Conservation (phyloP, 2,888 invertebrate genomes). For the Barypeithes pellucidus region DNA sequence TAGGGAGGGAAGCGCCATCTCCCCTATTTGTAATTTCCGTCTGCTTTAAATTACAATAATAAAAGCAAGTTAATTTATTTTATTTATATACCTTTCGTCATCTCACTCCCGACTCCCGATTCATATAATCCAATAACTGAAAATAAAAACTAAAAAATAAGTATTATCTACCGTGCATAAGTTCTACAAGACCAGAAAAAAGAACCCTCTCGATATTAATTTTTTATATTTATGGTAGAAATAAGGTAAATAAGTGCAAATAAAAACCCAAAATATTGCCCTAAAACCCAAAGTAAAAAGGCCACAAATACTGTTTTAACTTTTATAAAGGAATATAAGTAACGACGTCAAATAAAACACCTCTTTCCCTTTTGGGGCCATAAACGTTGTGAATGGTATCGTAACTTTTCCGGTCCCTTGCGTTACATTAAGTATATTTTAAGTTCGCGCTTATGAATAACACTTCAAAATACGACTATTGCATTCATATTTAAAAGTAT, state of each 20-base stretch:
- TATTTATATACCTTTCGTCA: too few relatives aligned
- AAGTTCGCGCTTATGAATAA: not conserved
- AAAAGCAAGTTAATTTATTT: too few relatives aligned
- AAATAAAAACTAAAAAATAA: too few relatives aligned
- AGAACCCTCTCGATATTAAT: too few relatives aligned
- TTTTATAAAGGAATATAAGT: constrained; percentile 17
- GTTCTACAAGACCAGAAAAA: too few relatives aligned
- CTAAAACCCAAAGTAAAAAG: not conserved
- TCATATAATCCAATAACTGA: too few relatives aligned
- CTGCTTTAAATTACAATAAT: too few relatives aligned
- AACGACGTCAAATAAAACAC: constrained; percentile 7
- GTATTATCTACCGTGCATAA: too few relatives aligned
- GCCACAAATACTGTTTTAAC: constrained; percentile 6
- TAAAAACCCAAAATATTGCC: not conserved
- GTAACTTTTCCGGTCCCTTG: constrained; percentile 8
- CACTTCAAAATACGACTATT: not conserved
- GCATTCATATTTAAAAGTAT: not conserved
- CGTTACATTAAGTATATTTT: constrained; percentile 6
- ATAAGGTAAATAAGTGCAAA: not conserved
- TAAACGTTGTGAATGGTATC: constrained; percentile 11
- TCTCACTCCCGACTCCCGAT: too few relatives aligned
- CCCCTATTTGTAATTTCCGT: too few relatives aligned
- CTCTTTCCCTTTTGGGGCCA: constrained; percentile 9
- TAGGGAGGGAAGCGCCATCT: too few relatives aligned
- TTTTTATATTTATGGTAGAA: not conserved